A percentile compares a stretch with the other conserved stretches of the same genome.
These are phyloP conservation scores for Mohoua ochrocephala DNA, from an alignment of 2,113 vertebrate genomes.

Conservation along the genomic window DNA sequence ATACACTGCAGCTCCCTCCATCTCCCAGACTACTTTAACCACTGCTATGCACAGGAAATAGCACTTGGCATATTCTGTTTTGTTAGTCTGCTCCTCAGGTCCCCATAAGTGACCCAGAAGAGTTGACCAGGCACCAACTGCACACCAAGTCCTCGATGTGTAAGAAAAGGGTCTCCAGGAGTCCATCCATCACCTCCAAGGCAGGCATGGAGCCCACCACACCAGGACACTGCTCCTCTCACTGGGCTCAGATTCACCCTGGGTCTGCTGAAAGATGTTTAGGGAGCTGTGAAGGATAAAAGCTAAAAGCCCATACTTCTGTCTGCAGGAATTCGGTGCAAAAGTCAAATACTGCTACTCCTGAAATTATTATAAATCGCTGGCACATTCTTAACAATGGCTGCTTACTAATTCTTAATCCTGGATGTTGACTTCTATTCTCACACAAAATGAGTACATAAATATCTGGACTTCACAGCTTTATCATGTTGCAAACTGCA, in stretches of 20 bases:
- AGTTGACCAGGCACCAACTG: neutral
- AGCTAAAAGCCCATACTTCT: neutral
- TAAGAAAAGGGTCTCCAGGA: neutral
- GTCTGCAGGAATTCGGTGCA: neutral
- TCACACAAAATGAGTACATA: neutral
- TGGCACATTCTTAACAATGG: neutral
- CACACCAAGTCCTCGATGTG: rapidly evolving
- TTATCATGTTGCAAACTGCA: neutral
- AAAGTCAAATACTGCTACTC: neutral
- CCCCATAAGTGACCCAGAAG: neutral
- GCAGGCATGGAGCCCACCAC: neutral
- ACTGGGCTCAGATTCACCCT: rapidly evolving
- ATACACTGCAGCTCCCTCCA: neutral
- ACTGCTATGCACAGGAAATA: neutral
- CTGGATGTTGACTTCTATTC: neutral
- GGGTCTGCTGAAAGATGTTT: neutral
- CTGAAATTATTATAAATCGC: neutral
- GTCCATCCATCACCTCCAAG: too few relatives aligned
- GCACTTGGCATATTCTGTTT: neutral
- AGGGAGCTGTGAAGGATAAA: neutral
- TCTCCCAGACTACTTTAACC: neutral
- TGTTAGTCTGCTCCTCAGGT: neutral
- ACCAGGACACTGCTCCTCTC: neutral
- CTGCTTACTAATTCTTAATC: neutral
- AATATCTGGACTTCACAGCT: neutral